Evolutionary conservation across 1,140 invertebrate genomes (phyloP), one percentile per base, ranked within the genome.

Genomic region (Cotesia vestalis): DNA sequence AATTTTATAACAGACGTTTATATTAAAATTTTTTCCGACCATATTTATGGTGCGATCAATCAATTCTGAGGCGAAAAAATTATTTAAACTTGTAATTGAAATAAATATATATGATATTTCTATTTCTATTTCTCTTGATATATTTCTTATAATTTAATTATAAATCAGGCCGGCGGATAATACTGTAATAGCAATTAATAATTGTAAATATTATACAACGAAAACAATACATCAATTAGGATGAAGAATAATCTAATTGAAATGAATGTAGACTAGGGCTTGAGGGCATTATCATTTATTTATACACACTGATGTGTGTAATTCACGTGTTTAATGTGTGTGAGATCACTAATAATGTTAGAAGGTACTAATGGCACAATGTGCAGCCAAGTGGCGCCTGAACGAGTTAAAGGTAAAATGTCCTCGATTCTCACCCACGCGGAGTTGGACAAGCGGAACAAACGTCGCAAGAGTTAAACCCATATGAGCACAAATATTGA

Each of bases 361-460:
- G 52, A n/a, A 6, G 4, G 6, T 9, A 40, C 27, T 34, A 40
- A 51, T 55, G 12, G 52, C 9, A 52, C 40, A 38, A 67, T 40
- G 66, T 55, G 51, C 53, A 55, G n/a, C 66, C 46, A 67, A 17
- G 66, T 67, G 66, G 66, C 66, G 66, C 66, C 51, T 14, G 14
- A 36, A 64, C 38, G 14, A 27, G 35, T 46, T 64, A 20, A 12
- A 51, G 17, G 62, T 27, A 51, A 64, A 64, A 64, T 62, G 60
- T 35, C 11, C 66, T 34, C 66, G 66, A 67, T 51, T 67, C 51
- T 55, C 66, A 67, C 66, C 66, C 66, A 67, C 66, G 66, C 14
- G 51, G 11, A 36, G 27, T 55, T 55, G 34, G 66, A 67, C 66
- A 67, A 55, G 66, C 66, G 52, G 66, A 67, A 67, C 66, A 12